phyloP scores from a whole-genome alignment of 1,140 invertebrate genomes.

The Drosophila ambigua region DNA sequence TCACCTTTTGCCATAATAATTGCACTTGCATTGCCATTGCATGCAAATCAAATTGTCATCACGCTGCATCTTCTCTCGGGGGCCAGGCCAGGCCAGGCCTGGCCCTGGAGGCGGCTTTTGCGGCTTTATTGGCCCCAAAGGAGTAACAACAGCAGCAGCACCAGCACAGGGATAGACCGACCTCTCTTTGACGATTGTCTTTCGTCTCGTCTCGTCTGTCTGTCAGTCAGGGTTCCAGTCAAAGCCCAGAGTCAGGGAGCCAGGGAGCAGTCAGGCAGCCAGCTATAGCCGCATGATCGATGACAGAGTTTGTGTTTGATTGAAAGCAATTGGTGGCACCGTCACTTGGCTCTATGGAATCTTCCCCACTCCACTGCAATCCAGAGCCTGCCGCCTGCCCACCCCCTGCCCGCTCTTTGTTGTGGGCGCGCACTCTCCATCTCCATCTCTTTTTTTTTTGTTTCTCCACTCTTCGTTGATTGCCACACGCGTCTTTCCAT shows the following conservation, averaged over 20 bases:
- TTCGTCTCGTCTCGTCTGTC: neutral
- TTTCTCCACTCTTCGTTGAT: constrained; percentile 31
- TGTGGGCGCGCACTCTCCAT: constrained; percentile 60
- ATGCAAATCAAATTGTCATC: constrained; percentile 82
- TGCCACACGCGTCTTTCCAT: constrained; percentile 58
- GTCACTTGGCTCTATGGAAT: constrained; percentile 62
- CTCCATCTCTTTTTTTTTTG: constrained; percentile 2
- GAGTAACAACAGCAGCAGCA: too few relatives aligned
- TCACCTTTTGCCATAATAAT: constrained; percentile 82
- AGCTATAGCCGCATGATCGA: constrained; percentile 67
- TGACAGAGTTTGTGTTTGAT: constrained; percentile 82
- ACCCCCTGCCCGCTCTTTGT: constrained; percentile 13
- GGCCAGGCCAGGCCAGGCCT: constrained; percentile 1
- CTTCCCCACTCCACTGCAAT: neutral
- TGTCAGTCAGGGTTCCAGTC: constrained; percentile 35
- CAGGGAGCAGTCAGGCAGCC: constrained; percentile 23
- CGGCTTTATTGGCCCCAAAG: constrained; percentile 75
- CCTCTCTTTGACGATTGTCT: constrained; percentile 1
- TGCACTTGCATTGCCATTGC: constrained; percentile 72
- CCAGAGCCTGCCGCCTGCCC: neutral
- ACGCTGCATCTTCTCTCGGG: constrained; percentile 57
- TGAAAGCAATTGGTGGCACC: constrained; percentile 82
- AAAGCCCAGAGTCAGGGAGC: constrained; percentile 30
- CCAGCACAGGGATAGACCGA: constrained; percentile 32
- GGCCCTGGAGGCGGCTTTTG: constrained; percentile 59